A percentile compares a stretch with the other conserved stretches of the same genome.
phyloP scores from a whole-genome alignment of 2,888 invertebrate genomes.

The Noctuana brunneofusca region DNA sequence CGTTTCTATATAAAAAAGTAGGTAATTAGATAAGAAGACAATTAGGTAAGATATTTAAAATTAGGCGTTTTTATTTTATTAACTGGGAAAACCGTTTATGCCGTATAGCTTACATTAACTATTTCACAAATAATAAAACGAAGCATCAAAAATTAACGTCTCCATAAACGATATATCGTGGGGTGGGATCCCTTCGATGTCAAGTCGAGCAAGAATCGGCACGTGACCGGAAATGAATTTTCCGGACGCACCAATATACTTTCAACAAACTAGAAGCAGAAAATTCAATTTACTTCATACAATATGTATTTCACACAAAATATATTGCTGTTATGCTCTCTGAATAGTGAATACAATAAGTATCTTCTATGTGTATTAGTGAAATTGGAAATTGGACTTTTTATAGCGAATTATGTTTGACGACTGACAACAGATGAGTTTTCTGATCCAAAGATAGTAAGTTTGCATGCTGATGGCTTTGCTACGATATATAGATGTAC shows the following conservation, averaged over 20 bases:
- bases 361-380: constrained; percentile 1
- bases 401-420: too few relatives aligned
- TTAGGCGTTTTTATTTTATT: not conserved
- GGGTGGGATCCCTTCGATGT: constrained; percentile 14
- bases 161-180: too few relatives aligned
- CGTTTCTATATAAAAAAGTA: too few relatives aligned
- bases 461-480: too few relatives aligned
- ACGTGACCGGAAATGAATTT: constrained; percentile 47
- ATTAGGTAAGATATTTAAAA: too few relatives aligned
- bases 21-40: too few relatives aligned
- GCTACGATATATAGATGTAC: too few relatives aligned
- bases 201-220: constrained; percentile 41
- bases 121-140: too few relatives aligned
- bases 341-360: constrained; percentile 30
- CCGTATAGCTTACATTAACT: too few relatives aligned
- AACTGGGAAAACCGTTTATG: too few relatives aligned
- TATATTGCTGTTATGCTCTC: constrained; percentile 29
- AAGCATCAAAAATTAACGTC: not conserved
- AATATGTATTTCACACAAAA: constrained; percentile 35
- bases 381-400: constrained; percentile 15
- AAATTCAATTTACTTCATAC: constrained; percentile 46
- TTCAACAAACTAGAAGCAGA: constrained; percentile 44
- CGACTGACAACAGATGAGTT: too few relatives aligned
- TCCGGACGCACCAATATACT: constrained; percentile 47
- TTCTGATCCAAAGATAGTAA: too few relatives aligned